A percentile compares a stretch with the other conserved stretches of the same genome.
phyloP scores from a whole-genome alignment of 1,140 invertebrate genomes.

The Anthonomus grandis region DNA sequence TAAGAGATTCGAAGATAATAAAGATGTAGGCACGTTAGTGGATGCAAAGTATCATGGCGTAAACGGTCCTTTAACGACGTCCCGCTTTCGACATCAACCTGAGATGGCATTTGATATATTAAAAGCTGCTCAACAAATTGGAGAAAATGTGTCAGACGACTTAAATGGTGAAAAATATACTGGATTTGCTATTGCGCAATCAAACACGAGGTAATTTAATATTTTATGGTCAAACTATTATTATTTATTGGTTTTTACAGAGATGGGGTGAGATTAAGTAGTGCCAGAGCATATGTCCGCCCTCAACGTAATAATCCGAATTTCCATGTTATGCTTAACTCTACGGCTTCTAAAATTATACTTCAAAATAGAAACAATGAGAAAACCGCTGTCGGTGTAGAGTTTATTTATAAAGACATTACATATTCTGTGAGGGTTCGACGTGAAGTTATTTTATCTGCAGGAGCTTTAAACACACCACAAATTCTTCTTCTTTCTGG shows the following conservation, averaged over 20 bases:
- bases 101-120: constrained; percentile 56
- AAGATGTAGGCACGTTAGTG: constrained; percentile 51
- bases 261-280: constrained; percentile 63
- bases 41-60: constrained; percentile 47
- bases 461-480: constrained; percentile 58
- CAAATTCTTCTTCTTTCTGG: constrained; percentile 59
- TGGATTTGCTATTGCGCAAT: constrained; percentile 46
- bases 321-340: constrained; percentile 65
- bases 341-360: constrained; percentile 57
- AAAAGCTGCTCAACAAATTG: constrained; percentile 56
- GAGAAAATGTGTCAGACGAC: constrained; percentile 57
- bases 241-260: constrained; percentile 41
- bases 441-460: constrained; percentile 59
- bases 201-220: constrained; percentile 40
- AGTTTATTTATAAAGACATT: constrained; percentile 51
- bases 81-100: constrained; percentile 56
- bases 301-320: constrained; percentile 61
- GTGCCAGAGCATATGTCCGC: constrained; percentile 60
- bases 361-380: constrained; percentile 21
- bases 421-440: constrained; percentile 43
- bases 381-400: constrained; percentile 43
- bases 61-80: constrained; percentile 51
- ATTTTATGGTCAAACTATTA: background rate
- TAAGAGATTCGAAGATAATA: constrained; percentile 53
- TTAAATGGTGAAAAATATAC: constrained; percentile 55